Base-by-base conservation (phyloP, 2,797 vertebrate genomes). In the Galagoides demidoff region DNA sequence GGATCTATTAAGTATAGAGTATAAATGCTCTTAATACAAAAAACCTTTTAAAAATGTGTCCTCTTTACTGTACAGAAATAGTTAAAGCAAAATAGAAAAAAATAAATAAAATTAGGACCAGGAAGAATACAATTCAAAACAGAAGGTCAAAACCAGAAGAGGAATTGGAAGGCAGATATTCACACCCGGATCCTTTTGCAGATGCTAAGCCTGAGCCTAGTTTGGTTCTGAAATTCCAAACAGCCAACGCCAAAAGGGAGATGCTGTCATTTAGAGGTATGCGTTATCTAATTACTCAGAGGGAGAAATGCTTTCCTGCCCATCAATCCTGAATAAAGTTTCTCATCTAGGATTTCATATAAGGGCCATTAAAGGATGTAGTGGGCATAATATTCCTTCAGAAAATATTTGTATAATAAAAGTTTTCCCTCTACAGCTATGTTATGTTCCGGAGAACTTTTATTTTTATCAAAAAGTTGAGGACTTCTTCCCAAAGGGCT, bases 241-340 rank as follows among this genome's bases (percentile, higher is more conserved):
- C 1, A 85, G 20, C 23, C 52, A 82, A 78, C n/a, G 78, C 2
- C 43, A 17, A 73, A 74, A 84, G 45, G 49, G 31, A 82, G 84
- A 70, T 77, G 22, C 1, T 43, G 25, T 22, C 12, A 59, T 55
- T 61, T 88, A 83, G 12, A 82, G 11, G 11, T 16, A 27, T 2
- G 49, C 37, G 63, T 55, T 68, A 85, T 37, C n/a, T 79, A 59
- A 57, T 10, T n/a, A 87, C 37, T 31, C n/a, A 85, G 29, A 82
- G 19, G 25, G 89, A 89, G 59, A 64, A 49, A n/a, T 20, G 3
- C 19, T 73, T 83, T 78, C 12, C 27, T 68, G 27, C 57, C 9
- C 20, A 55, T 87, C 66, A 59, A 84, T 87, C 85, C 64, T 59
- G 57, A 91, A 78, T 86, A n/a, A 95, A 90, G 81, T 55, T 87